A percentile compares a stretch with the other conserved stretches of the same genome.
Evolutionary conservation across 2,797 vertebrate genomes (phyloP).

Genomic region (Balearica regulorum): DNA sequence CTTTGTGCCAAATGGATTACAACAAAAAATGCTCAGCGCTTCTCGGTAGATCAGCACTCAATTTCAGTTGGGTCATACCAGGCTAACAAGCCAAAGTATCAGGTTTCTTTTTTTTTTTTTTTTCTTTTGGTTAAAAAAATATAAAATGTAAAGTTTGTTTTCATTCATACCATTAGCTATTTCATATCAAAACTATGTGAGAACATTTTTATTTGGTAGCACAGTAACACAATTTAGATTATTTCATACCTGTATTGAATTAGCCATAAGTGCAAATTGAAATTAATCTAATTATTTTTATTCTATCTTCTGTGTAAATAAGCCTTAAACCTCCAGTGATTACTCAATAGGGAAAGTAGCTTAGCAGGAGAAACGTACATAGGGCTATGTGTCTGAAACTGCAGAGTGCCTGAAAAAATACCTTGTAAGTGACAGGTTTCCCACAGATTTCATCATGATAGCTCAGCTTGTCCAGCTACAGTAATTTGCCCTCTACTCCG

Average conservation of each 20-base stretch:
- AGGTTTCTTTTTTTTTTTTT: neutral
- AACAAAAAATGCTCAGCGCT: neutral
- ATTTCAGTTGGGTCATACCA: neutral
- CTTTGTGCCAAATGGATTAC: neutral
- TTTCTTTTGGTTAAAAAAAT: neutral
- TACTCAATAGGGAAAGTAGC: neutral
- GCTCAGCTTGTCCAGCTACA: neutral
- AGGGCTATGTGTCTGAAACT: neutral
- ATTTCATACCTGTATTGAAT: neutral
- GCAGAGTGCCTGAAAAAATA: neutral
- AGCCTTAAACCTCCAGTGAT: neutral
- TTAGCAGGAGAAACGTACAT: neutral
- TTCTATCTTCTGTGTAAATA: neutral
- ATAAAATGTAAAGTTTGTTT: neutral
- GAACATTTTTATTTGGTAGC: neutral
- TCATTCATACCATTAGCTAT: neutral
- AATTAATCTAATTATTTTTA: neutral
- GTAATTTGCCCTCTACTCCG: neutral
- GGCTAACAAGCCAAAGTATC: neutral
- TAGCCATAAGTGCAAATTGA: neutral
- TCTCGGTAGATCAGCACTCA: neutral
- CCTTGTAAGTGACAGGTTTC: neutral
- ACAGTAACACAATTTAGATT: neutral
- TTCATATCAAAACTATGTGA: neutral
- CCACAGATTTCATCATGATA: neutral